A percentile compares a stretch with the other conserved stretches of the same genome.
These are phyloP conservation scores for Macropodus opercularis DNA, from an alignment of 2,797 vertebrate genomes.

Conservation along the genomic window DNA sequence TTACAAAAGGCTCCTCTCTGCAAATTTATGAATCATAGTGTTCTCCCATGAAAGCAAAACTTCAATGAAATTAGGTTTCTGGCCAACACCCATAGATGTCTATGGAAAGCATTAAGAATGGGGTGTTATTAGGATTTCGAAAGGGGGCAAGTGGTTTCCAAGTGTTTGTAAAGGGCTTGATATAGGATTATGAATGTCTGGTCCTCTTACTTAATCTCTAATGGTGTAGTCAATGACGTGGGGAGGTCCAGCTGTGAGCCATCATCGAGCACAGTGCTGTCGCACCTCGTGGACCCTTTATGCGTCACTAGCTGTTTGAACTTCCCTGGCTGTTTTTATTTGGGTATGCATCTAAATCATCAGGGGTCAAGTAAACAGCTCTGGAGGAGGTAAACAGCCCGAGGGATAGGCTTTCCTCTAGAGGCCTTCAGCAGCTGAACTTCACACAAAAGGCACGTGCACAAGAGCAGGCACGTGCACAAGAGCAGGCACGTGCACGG, in stretches of 20 bases:
- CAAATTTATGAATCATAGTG: conserved; percentile 49
- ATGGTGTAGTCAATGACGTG: conserved; percentile 52
- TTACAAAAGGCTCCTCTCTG: conserved; percentile 44
- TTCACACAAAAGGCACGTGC: conserved; percentile 46
- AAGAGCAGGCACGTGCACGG: conserved; percentile 12
- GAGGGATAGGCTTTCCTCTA: conserved; percentile 73
- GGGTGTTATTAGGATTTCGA: conserved; percentile 44
- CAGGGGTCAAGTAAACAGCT: conserved; percentile 82
- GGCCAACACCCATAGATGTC: conserved; percentile 27
- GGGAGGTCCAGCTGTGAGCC: conserved; percentile 79
- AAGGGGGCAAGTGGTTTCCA: conserved; percentile 40
- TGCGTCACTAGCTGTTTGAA: conserved; percentile 80
- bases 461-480: too few relatives aligned
- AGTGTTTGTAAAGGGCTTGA: conserved; percentile 47
- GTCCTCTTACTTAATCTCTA: conserved; percentile 36
- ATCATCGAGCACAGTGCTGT: conserved; percentile 70
- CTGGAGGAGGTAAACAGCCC: conserved; percentile 78
- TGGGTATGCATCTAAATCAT: conserved; percentile 82
- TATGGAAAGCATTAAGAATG: conserved; percentile 30
- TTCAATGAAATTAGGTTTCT: conserved; percentile 52
- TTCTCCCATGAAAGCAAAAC: conserved; percentile 35
- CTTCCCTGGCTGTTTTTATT: conserved; percentile 78
- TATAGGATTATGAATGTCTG: conserved; percentile 49
- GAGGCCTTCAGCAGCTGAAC: conserved; percentile 67
- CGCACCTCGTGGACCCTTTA: conserved; percentile 73